phyloP scores from a whole-genome alignment of 2,797 vertebrate genomes.

The Phoxinus dragarum region DNA sequence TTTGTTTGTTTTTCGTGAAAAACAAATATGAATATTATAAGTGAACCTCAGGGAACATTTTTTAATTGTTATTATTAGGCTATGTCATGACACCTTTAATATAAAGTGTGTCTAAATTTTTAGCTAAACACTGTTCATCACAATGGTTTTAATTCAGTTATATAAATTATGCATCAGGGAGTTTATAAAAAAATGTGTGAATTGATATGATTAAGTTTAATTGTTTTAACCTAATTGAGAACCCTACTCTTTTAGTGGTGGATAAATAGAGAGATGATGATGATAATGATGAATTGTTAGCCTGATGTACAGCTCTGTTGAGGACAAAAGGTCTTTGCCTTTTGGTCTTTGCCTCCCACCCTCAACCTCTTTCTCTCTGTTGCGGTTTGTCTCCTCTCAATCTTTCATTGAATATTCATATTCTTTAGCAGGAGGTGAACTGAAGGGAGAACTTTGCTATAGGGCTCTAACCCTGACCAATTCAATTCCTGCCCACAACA shows the following conservation, averaged over 20 bases:
- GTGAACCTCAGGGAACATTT: too few relatives aligned
- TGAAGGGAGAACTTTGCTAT: constrained; percentile 13
- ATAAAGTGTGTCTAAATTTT: background rate
- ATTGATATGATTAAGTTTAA: background rate
- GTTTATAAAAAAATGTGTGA: background rate
- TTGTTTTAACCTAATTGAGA: background rate
- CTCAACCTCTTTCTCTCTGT: constrained; percentile 49
- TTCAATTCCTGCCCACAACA: constrained; percentile 16
- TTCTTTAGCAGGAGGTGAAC: constrained; percentile 22
- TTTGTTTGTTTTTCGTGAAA: too few relatives aligned
- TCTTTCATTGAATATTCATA: constrained; percentile 58
- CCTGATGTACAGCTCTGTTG: background rate
- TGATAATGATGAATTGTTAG: constrained; percentile 22
- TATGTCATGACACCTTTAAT: background rate
- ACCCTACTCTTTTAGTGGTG: background rate
- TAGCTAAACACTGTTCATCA: background rate
- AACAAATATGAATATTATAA: too few relatives aligned
- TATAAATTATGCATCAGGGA: background rate
- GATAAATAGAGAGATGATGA: constrained; percentile 48
- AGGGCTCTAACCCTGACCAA: constrained; percentile 29
- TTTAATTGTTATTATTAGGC: too few relatives aligned
- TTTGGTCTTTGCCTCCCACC: constrained; percentile 33
- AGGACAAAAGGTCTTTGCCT: constrained; percentile 7
- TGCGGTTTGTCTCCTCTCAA: constrained; percentile 62
- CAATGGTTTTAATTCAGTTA: background rate